Conservation (phyloP, 2,797 vertebrate species). For the Danio tinwini region DNA sequence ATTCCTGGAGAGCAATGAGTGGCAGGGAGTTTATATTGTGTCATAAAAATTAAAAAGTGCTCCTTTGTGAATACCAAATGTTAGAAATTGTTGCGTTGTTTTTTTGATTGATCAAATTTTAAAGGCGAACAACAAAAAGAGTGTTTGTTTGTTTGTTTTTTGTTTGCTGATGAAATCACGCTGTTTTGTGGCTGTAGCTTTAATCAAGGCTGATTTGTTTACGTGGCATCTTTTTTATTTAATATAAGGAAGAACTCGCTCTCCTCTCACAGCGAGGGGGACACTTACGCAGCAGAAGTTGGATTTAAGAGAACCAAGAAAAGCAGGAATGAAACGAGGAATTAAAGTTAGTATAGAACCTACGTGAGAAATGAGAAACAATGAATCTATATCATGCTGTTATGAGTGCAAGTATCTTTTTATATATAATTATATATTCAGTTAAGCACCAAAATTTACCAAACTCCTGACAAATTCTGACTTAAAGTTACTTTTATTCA, state of each 20-base stretch:
- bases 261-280: constrained; percentile 47
- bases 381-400: neutral
- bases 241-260: constrained; percentile 51
- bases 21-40: constrained; percentile 68
- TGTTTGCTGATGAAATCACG: constrained; percentile 67
- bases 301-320: constrained; percentile 39
- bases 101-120: neutral
- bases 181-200: constrained; percentile 69
- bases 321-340: constrained; percentile 29
- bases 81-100: constrained; percentile 41
- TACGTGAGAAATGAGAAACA: neutral
- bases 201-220: constrained; percentile 76
- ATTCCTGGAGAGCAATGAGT: constrained; percentile 70
- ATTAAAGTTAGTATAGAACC: constrained; percentile 24
- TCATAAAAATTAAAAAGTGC: constrained; percentile 66
- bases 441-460: too few relatives aligned
- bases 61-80: constrained; percentile 62
- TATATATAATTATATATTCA: neutral
- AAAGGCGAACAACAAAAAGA: neutral
- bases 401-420: neutral
- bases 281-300: constrained; percentile 56
- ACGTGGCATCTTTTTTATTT: constrained; percentile 65
- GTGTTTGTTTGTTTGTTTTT: neutral
- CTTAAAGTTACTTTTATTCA: too few relatives aligned
- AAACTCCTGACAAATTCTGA: too few relatives aligned